A percentile compares a stretch with the other conserved stretches of the same genome.
phyloP scores from a whole-genome alignment of 2,113 vertebrate genomes.

The Glareola pratincola region DNA sequence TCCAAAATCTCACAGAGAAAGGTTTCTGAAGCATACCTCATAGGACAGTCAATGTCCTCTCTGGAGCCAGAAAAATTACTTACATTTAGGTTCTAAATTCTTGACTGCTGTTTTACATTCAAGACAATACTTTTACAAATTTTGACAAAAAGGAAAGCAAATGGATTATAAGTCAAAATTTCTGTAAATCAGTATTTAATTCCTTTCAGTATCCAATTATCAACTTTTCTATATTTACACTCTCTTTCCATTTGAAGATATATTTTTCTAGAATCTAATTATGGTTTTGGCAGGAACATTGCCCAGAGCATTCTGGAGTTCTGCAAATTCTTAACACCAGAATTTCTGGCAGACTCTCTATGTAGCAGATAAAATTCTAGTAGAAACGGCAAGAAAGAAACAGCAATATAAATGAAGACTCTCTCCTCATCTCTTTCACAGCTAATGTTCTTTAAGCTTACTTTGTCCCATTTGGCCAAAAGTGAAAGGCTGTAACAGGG shows the following conservation, averaged over 20 bases:
- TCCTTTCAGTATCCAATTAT: neutral
- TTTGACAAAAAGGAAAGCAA: neutral
- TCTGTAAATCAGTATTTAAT: neutral
- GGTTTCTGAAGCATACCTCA: neutral
- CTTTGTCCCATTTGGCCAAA: neutral
- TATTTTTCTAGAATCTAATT: constrained; percentile 32
- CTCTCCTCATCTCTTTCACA: neutral
- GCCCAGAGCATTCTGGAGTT: constrained; percentile 12
- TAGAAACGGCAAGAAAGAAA: neutral
- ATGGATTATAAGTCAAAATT: neutral
- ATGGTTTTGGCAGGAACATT: constrained; percentile 27
- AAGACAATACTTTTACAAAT: neutral
- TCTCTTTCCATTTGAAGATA: constrained; percentile 6
- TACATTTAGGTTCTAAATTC: neutral
- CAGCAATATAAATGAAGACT: neutral
- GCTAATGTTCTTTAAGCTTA: neutral
- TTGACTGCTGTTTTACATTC: neutral
- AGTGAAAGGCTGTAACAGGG: neutral
- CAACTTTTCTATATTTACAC: constrained; percentile 17
- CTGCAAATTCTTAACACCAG: constrained; percentile 32
- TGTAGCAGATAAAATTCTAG: neutral
- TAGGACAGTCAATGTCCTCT: neutral
- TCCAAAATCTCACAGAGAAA: neutral
- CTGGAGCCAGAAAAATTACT: neutral
- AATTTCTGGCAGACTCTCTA: constrained; percentile 10